phyloP scores from a whole-genome alignment of 1,140 invertebrate species.

The Pteromalus puparum region DNA sequence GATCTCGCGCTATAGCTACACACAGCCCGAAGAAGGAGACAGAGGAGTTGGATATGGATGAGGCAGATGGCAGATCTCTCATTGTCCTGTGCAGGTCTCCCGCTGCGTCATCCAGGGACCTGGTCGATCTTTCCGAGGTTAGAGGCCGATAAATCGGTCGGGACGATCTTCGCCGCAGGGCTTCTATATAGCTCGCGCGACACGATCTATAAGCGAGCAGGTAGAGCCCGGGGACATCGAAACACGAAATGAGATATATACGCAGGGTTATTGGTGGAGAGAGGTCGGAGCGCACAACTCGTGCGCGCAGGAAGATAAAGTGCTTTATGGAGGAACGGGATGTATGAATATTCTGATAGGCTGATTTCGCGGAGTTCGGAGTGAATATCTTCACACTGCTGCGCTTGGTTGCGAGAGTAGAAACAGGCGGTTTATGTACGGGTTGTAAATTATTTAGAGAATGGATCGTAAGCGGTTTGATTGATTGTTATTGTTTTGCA shows the following conservation, averaged over 20 bases:
- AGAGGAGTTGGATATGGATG: constrained; percentile 9
- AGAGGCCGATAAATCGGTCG: constrained; percentile 31
- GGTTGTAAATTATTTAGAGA: background rate
- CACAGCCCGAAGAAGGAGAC: background rate
- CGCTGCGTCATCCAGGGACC: constrained; percentile 32
- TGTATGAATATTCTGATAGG: constrained; percentile 33
- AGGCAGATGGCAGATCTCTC: constrained; percentile 44
- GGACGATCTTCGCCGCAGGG: constrained; percentile 43
- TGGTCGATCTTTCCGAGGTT: constrained; percentile 16
- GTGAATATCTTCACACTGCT: background rate
- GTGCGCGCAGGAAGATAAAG: background rate
- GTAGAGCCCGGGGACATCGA: constrained; percentile 2
- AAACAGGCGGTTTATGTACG: background rate
- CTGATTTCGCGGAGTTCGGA: constrained; percentile 1
- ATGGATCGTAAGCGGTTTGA: too few species aligned
- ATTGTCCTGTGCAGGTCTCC: constrained; percentile 10
- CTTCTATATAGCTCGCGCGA: constrained; percentile 3
- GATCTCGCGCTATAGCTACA: constrained; percentile 4
- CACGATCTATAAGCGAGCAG: constrained; percentile 22
- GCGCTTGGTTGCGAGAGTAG: background rate
- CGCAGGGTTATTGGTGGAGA: background rate
- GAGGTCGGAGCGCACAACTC: background rate
- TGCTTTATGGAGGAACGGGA: background rate
- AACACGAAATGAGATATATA: constrained; percentile 12
- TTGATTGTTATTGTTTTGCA: too few species aligned